A percentile compares a stretch with the other conserved stretches of the same genome.
These are phyloP conservation scores for Dromas ardeola DNA, from an alignment of 2,113 vertebrate genomes.

Conservation along the genomic window DNA sequence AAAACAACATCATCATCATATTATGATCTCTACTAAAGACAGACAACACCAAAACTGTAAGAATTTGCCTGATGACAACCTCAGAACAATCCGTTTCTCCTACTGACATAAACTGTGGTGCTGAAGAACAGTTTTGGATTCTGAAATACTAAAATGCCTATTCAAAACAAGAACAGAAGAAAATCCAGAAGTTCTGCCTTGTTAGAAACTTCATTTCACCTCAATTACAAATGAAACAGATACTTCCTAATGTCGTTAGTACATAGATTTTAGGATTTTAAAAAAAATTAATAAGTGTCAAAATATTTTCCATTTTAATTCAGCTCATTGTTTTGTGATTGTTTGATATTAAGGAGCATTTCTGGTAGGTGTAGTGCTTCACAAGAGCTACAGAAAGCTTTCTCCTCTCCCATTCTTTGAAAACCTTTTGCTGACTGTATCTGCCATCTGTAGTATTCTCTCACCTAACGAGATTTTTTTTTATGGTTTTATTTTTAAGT, in stretches of 20 bases:
- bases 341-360: background rate
- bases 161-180: background rate
- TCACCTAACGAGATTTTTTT: background rate
- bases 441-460: background rate
- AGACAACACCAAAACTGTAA: background rate
- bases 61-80: background rate
- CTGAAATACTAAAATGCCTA: background rate
- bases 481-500: background rate
- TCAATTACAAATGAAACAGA: background rate
- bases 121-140: background rate
- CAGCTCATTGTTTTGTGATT: background rate
- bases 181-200: background rate
- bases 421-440: background rate
- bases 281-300: background rate
- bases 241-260: background rate
- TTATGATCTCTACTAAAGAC: background rate
- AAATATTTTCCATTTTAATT: background rate
- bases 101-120: background rate
- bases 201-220: background rate
- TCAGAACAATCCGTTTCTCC: background rate
- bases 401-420: background rate
- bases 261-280: background rate
- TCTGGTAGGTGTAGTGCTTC: background rate
- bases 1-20: background rate
- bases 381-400: background rate